phyloP scores from a whole-genome alignment of 2,888 invertebrate species.

The Phlogophora meticulosa region DNA sequence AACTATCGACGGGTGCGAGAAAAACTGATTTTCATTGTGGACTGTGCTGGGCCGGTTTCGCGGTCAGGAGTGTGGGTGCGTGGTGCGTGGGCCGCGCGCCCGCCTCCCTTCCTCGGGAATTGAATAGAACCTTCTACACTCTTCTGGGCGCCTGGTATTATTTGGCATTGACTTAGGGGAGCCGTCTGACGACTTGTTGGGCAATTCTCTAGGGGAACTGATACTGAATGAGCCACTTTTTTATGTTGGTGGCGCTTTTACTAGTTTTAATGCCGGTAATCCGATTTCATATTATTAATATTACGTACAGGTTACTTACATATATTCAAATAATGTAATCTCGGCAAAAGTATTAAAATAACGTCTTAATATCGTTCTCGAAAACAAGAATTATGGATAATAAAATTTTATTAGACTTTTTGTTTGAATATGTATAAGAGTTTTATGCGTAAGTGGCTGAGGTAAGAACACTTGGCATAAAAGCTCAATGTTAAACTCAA shows the following conservation, averaged over 20 bases:
- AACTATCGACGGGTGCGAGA: constrained; percentile 85
- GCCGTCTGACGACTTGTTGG: constrained; percentile 77
- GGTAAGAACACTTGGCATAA: constrained; percentile 48
- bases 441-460: constrained; percentile 40
- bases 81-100: constrained; percentile 69
- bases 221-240: constrained; percentile 34
- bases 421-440: constrained; percentile 44
- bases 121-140: constrained; percentile 75
- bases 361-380: constrained; percentile 2
- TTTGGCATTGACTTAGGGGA: constrained; percentile 90
- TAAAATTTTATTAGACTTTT: constrained; percentile 45
- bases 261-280: not conserved
- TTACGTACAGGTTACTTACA: not conserved
- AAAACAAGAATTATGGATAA: constrained; percentile 21
- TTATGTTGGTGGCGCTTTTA: constrained; percentile 8
- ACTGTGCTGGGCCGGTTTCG: constrained; percentile 65
- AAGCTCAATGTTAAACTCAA: constrained; percentile 51
- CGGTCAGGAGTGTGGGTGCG: constrained; percentile 73
- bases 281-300: not conserved
- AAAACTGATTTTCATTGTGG: constrained; percentile 87
- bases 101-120: constrained; percentile 66
- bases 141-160: constrained; percentile 85
- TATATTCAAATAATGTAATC: constrained; percentile 6
- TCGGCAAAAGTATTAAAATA: constrained; percentile 8
- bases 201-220: constrained; percentile 63